Evolutionary conservation across 2,888 invertebrate species (phyloP), one percentile per base, ranked within the genome.

Genomic region (Prostheceraeus crozeri): DNA sequence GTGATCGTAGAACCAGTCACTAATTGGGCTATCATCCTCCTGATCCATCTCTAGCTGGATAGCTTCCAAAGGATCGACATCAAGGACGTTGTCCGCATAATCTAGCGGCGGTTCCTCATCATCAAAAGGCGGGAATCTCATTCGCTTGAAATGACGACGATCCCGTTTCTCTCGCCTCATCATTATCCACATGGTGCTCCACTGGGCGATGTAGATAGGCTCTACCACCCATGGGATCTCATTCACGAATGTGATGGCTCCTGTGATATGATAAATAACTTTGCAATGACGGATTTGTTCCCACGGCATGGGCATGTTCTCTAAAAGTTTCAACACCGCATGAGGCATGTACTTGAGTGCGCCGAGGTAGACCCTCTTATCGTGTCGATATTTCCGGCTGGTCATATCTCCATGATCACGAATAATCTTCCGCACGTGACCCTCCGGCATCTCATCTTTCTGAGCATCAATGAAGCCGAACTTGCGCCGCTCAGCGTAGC

Each of bases 161-260:
- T 98, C 98, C 65, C 98, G 82, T 77, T 99, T 98, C 74, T 99
- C 96, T 68, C 98, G 83, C 67, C 98, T 82, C 96, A 99, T 96
- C 94, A 98, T 98, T 68, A 99, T 96, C 98, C 98, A 99, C 96
- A 99, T 98, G 1, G 96, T 91, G 85, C 94, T 96, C 98, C 98
- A 99, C 73, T 99, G 98, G 1, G 96, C 96, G 66, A 99, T 93
- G 74, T 96, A 99, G 3, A 96, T 87, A 0, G 98, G 98, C 72
- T 99, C 98, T 68, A 98, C 87, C 1, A 96, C 93, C 91, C 96
- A 94, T 1, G 98, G 98, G 70, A 99, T 98, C 81, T 99, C 98
- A 79, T 99, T 98, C 2, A 98, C 94, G 78, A 99, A 99, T 4
- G 98, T 96, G 63, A 99, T 99, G 11, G 98, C 98, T 51, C 98